Evolutionary conservation across 1,140 invertebrate species (phyloP), one percentile per base, ranked within the genome.

Genomic region (Sycophila sp.): DNA sequence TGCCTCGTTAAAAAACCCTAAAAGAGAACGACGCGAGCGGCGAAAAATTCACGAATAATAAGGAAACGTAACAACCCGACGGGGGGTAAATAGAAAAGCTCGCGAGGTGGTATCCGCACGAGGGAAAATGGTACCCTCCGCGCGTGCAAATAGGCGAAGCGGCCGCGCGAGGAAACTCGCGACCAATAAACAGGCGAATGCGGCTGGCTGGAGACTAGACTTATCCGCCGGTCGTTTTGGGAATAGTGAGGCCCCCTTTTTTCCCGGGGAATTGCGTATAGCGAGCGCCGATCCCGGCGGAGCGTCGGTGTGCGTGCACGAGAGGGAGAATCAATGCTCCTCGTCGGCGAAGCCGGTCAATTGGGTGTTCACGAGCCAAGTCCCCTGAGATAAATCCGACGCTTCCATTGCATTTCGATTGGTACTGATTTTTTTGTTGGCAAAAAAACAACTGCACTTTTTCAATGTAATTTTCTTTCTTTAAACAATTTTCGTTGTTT

Each of bases 11-110:
- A 36, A 8, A 19, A 51, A 5, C 19, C 15, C 1, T 64, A 36
- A 51, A 56, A 19, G 7, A 47, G 26, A 47, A 47, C 42, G 19
- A 17, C 6, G 15, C n/a, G n/a, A n/a, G 34, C n/a, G 2, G 5
- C 19, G 28, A 51, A 34, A 11, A 38, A 19, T 30, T 22, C 26
- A 11, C 32, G 42, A 62, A 19, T 30, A 22, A 45, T 34, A 38
- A 36, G 30, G n/a, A 51, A 15, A 36, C 30, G 38, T n/a, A 64
- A 7, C 38, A 22, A 13, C 11, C 8, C 17, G 4, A n/a, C 4
- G n/a, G 8, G 30, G n/a, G 26, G 32, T 51, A 51, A 53, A 51
- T 64, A 38, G 47, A 64, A 64, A 64, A 38, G 45, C 30, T 13
- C 24, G 49, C 49, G 15, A 53, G 28, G 49, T 10, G 15, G 24